Evolutionary conservation across 2,888 invertebrate species (phyloP).

Genomic region (Oscheius sp.): DNA sequence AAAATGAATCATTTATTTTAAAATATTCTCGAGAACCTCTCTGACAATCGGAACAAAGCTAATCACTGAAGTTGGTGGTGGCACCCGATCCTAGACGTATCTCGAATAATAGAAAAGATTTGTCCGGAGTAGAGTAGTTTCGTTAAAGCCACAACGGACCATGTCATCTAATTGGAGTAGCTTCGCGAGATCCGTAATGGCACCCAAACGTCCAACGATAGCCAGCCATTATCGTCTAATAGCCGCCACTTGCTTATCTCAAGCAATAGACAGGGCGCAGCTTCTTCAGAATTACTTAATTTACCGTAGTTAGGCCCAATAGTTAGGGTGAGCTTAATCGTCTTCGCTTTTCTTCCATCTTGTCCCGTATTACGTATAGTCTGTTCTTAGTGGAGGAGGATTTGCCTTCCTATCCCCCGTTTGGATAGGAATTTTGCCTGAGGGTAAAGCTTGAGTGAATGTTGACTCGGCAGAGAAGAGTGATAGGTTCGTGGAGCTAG

Average conservation of each 20-base stretch:
- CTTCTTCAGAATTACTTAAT: not conserved
- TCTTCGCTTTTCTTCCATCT: not conserved
- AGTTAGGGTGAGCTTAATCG: not conserved
- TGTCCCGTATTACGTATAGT: not conserved
- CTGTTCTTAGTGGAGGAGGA: conserved; percentile 14
- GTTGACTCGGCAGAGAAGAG: conserved; percentile 24
- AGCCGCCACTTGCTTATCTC: conserved; percentile 38
- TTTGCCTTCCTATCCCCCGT: conserved; percentile 5
- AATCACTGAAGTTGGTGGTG: too few relatives aligned
- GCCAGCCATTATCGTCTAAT: conserved; percentile 38
- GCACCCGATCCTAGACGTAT: too few relatives aligned
- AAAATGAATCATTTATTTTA: too few relatives aligned
- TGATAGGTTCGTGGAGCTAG: conserved; percentile 35
- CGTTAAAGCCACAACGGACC: conserved; percentile 30
- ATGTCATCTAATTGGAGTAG: conserved; percentile 38
- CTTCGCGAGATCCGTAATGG: conserved; percentile 37
- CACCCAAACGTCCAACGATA: conserved; percentile 37
- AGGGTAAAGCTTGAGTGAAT: conserved; percentile 33
- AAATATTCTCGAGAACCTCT: not conserved
- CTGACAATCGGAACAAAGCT: too few relatives aligned
- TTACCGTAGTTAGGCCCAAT: not conserved
- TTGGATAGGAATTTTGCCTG: conserved; percentile 12
- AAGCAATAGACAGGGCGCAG: conserved; percentile 16
- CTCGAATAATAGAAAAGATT: not conserved
- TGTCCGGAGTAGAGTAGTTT: conserved; percentile 20